A percentile compares a stretch with the other conserved stretches of the same genome.
phyloP scores from a whole-genome alignment of 1,140 invertebrate genomes.

The Thaumetopoea pityocampa region DNA sequence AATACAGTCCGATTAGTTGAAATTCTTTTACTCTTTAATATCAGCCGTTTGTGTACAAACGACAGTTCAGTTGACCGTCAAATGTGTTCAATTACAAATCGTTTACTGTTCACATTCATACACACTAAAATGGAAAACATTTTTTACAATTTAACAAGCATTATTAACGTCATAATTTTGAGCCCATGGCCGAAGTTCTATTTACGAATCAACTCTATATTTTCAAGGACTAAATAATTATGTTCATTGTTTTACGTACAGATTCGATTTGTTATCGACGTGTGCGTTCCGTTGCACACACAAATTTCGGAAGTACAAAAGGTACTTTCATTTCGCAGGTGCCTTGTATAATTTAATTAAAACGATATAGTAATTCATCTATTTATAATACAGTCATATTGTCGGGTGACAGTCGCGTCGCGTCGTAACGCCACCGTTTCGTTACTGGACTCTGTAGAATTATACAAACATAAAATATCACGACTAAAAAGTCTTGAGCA shows the following conservation, averaged over 20 bases:
- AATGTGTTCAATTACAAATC: slow-evolving; percentile 50
- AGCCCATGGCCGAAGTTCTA: slow-evolving; percentile 24
- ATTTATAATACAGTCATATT: slow-evolving; percentile 55
- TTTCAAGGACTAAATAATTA: too few species aligned
- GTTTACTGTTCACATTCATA: slow-evolving; percentile 45
- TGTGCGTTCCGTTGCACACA: neutral
- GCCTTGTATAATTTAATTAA: slow-evolving; percentile 53
- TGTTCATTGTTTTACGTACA: slow-evolving; percentile 1
- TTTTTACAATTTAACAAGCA: slow-evolving; percentile 61
- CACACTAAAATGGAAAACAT: slow-evolving; percentile 58
- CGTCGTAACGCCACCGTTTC: slow-evolving; percentile 15
- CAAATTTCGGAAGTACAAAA: slow-evolving; percentile 37
- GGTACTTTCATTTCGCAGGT: slow-evolving; percentile 43
- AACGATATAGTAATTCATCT: slow-evolving; percentile 60
- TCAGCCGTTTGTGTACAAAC: slow-evolving; percentile 11
- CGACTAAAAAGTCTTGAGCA: neutral
- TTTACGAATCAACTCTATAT: slow-evolving; percentile 5
- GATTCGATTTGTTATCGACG: slow-evolving; percentile 1
- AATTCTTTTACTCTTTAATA: slow-evolving; percentile 46
- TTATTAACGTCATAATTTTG: slow-evolving; percentile 43
- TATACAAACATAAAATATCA: slow-evolving; percentile 22
- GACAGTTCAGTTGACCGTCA: slow-evolving; percentile 18
- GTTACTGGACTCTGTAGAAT: slow-evolving; percentile 12
- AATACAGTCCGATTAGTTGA: slow-evolving; percentile 72
- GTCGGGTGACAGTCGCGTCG: slow-evolving; percentile 17